These are phyloP conservation scores for Danionella cerebrum DNA, from an alignment of 2,113 vertebrate species.

Conservation along the genomic window DNA sequence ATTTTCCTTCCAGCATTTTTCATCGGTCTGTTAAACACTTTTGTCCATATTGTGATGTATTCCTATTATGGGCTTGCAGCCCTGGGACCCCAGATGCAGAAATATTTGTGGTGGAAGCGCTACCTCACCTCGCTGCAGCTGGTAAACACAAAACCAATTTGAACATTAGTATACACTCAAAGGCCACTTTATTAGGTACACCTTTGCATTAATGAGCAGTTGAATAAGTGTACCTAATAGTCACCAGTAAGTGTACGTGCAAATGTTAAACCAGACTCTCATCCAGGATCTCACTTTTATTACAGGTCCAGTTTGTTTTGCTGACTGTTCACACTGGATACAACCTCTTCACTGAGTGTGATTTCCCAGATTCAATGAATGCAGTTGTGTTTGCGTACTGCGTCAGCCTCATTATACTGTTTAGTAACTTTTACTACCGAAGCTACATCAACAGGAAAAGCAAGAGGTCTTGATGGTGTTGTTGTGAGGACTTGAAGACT, in stretches of 20 bases:
- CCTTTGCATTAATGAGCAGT: too few relatives aligned
- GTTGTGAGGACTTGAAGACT: too few relatives aligned
- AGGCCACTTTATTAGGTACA: too few relatives aligned
- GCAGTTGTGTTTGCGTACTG: conserved; percentile 53
- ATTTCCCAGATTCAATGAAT: conserved; percentile 62
- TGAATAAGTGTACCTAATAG: too few relatives aligned
- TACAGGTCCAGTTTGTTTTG: conserved; percentile 66
- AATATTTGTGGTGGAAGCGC: conserved; percentile 68
- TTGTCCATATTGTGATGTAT: conserved; percentile 67
- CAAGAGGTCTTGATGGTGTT: conserved; percentile 49
- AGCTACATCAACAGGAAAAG: conserved; percentile 53
- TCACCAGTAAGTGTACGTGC: too few relatives aligned
- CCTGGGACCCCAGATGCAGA: conserved; percentile 58
- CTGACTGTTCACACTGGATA: conserved; percentile 61
- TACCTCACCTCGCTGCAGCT: conserved; percentile 70
- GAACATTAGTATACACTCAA: not conserved
- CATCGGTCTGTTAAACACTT: conserved; percentile 64
- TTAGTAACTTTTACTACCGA: conserved; percentile 62
- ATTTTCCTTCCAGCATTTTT: conserved; percentile 58
- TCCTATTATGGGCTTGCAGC: conserved; percentile 63
- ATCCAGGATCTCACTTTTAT: too few relatives aligned
- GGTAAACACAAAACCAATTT: conserved; percentile 50
- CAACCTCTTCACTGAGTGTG: conserved; percentile 63
- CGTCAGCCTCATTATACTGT: conserved; percentile 64
- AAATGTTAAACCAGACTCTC: too few relatives aligned